Evolutionary conservation across 2,113 vertebrate genomes (phyloP).

Genomic region (Gnathonemus longibarbis): DNA sequence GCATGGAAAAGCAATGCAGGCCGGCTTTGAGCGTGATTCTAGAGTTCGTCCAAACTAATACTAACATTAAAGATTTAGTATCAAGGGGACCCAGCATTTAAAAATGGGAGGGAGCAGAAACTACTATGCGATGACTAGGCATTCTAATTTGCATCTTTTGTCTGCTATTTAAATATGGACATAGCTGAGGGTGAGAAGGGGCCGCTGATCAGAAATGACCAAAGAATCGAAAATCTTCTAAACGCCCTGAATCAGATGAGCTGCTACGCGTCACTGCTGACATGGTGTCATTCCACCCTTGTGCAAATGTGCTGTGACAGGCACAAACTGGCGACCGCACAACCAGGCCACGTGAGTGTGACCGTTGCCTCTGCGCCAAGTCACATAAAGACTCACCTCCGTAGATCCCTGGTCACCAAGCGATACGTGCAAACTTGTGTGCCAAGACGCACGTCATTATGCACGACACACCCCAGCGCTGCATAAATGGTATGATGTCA

Average conservation of each 20-base stretch:
- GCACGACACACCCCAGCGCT: not conserved
- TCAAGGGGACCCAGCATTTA: not conserved
- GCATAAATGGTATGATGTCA: not conserved
- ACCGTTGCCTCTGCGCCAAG: not conserved
- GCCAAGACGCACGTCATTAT: not conserved
- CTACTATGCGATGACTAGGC: not conserved
- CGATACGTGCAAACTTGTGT: not conserved
- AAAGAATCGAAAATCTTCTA: not conserved
- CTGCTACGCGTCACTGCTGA: not conserved
- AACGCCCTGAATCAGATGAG: not conserved
- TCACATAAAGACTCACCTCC: no score
- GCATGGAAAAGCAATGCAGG: not conserved
- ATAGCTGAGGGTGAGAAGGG: not conserved
- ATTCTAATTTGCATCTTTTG: not conserved
- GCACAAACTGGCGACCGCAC: not conserved
- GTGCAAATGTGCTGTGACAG: not conserved
- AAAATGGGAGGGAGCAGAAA: not conserved
- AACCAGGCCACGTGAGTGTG: not conserved
- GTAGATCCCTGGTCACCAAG: not conserved
- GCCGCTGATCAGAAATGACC: not conserved
- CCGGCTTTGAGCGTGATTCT: not conserved
- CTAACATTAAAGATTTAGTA: not conserved
- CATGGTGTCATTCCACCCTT: not conserved
- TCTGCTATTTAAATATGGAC: not conserved
- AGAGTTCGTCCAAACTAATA: not conserved